phyloP scores from a whole-genome alignment of 2,113 vertebrate genomes.

The Gallinago paraguaiae region DNA sequence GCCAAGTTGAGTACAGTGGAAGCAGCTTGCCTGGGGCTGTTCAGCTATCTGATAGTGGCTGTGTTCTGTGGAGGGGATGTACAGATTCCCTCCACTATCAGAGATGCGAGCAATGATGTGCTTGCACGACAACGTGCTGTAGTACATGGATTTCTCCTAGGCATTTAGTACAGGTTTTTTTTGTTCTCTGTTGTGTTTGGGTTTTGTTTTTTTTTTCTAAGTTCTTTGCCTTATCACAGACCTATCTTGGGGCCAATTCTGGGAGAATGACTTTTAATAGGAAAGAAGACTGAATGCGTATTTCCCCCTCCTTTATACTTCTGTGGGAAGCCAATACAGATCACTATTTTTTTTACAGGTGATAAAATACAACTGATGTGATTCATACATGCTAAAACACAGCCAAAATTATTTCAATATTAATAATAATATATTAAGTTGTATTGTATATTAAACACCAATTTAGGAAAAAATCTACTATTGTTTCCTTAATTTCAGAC shows the following conservation, averaged over 20 bases:
- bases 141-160: neutral
- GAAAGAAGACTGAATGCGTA: neutral
- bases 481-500: neutral
- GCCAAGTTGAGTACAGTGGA: neutral
- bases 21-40: neutral
- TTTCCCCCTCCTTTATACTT: neutral
- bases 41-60: neutral
- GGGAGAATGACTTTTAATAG: neutral
- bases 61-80: neutral
- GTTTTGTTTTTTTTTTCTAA: neutral
- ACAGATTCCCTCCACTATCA: accelerated
- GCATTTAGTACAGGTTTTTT: no score
- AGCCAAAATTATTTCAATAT: neutral
- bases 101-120: accelerated
- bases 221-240: neutral
- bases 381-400: neutral
- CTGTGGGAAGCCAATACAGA: neutral
- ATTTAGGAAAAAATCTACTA: neutral
- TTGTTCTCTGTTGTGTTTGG: neutral
- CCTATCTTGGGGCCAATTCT: neutral
- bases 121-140: accelerated
- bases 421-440: neutral
- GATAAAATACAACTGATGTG: neutral
- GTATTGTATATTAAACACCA: neutral
- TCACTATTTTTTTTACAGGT: neutral